Evolutionary conservation across 2,797 vertebrate genomes (phyloP), one percentile per base, ranked within the genome.

Genomic region (Thalassophryne amazonica): DNA sequence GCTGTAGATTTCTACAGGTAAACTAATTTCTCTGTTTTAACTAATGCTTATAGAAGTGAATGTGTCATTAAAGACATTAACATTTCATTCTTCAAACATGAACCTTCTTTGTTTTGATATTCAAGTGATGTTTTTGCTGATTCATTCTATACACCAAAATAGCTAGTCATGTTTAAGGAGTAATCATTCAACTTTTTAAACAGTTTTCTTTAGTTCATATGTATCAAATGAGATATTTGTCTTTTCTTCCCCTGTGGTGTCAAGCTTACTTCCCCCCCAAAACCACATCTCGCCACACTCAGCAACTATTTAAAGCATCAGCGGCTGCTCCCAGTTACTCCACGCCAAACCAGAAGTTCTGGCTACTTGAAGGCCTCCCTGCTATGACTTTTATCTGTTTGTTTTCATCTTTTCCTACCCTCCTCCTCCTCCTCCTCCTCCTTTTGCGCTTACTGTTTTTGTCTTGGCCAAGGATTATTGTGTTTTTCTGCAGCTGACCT

Each of bases 291-390:
- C 62, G 55, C 51, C 69, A 27, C 61, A 57, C 52, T 73, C 72
- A 22, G 63, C 27, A 52, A 72, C 70, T 86, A 83, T 83, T 85
- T 84, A 66, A 78, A 81, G 81, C 59, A 55, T 59, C 35, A 41
- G 52, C 4, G 46, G 45, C 68, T 71, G 76, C 64, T 77, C 60
- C 59, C 72, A 77, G 56, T 78, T 78, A 73, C 54, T 57, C 55
- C 47, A 57, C 11, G 60, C 59, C 55, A 67, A 64, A 73, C 57
- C 70, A 73, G 73, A 53, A 72, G 72, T 72, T 38, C 13, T 13
- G 56, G 46, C 54, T 60, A 19, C 2, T 23, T 63, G 28, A 15
- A 73, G 43, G 13, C 50, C 54, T 67, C 50, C 69, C 67, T 14
- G 17, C 60, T 56, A 65, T 10, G 35, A 65, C 63, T 63, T 69